phyloP scores from a whole-genome alignment of 2,888 invertebrate genomes.

The Drosophila rubida region DNA sequence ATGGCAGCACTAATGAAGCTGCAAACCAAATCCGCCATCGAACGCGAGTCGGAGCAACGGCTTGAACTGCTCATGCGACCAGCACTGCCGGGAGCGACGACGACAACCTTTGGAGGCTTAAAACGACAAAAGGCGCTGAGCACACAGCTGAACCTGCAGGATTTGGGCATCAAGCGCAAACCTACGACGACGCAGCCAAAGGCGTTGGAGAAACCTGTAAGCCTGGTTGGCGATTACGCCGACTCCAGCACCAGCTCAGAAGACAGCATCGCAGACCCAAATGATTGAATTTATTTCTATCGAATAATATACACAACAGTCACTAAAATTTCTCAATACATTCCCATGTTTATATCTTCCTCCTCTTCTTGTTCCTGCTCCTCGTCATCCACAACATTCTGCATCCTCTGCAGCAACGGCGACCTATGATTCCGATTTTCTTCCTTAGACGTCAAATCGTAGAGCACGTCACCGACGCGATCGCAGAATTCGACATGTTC shows the following conservation, averaged over 20 bases:
- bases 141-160: conserved; percentile 71
- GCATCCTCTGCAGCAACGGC: background rate
- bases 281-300: conserved; percentile 28
- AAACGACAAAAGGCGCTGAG: conserved; percentile 86
- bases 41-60: conserved; percentile 86
- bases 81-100: conserved; percentile 86
- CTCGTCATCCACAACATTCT: background rate
- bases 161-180: conserved; percentile 82
- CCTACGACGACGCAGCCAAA: background rate
- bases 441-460: conserved; percentile 29
- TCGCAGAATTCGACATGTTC: conserved; percentile 65
- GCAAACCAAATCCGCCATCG: conserved; percentile 88
- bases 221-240: conserved; percentile 74
- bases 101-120: conserved; percentile 86
- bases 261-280: conserved; percentile 45
- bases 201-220: conserved; percentile 14
- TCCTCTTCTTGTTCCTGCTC: background rate
- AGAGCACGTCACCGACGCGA: conserved; percentile 64
- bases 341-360: conserved; percentile 37
- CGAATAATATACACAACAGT: conserved; percentile 19
- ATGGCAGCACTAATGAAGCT: conserved; percentile 91
- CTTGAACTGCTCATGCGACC: conserved; percentile 86
- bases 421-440: conserved; percentile 6
- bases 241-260: conserved; percentile 65
- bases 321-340: conserved; percentile 33